Conservation (phyloP, 2,888 invertebrate genomes). For the Schizaphis graminum region DNA sequence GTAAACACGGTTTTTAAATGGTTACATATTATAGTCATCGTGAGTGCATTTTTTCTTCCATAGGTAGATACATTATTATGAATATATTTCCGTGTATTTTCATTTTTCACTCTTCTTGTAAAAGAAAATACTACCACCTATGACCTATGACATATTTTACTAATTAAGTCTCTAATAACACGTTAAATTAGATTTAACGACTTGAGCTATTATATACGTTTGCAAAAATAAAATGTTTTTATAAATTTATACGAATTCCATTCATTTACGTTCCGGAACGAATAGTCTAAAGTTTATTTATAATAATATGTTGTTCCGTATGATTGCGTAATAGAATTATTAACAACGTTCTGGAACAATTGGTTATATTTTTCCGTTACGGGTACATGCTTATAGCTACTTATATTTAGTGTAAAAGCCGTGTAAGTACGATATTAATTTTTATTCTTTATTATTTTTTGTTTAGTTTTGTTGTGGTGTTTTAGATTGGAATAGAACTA, state of each 20-base stretch:
- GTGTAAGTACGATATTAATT: neutral
- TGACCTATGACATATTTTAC: neutral
- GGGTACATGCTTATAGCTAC: neutral
- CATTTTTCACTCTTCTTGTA: neutral
- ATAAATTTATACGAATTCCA: neutral
- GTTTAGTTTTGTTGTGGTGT: neutral
- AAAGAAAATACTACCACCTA: neutral
- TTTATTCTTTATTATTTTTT: neutral
- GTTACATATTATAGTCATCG: no score
- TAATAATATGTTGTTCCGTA: neutral
- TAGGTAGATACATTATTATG: no score
- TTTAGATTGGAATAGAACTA: neutral
- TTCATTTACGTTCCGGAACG: neutral
- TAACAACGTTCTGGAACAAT: conserved; percentile 35
- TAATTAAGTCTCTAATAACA: neutral
- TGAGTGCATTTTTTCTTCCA: no score
- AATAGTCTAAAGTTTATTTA: conserved; percentile 2
- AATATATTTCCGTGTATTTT: neutral
- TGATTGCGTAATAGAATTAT: conserved; percentile 4
- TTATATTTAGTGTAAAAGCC: neutral
- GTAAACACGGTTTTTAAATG: no score
- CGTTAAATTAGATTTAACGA: neutral
- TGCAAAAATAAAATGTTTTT: conserved; percentile 1
- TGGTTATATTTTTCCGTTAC: conserved; percentile 31
- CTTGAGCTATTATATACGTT: neutral